Base-by-base conservation (phyloP, 2,888 invertebrate genomes). In the Ellobium chinense region DNA sequence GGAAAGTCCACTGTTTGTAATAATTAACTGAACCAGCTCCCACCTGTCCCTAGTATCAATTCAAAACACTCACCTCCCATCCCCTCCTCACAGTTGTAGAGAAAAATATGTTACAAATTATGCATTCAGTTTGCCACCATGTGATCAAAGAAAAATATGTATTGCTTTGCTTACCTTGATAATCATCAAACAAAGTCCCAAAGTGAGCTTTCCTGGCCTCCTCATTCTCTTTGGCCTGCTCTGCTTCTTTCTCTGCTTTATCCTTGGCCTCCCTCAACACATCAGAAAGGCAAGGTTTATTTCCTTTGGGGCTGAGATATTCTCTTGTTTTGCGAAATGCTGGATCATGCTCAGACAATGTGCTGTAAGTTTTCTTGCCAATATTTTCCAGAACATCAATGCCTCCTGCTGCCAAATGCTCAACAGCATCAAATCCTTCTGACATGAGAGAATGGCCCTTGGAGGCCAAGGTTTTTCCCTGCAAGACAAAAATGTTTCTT, bases 291-390 rank as follows among this genome's bases (percentile, higher is more conserved):
- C 90, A 93, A 0, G 91, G 91, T 76, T 91, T 90, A 58, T 91
- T 85, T 46, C 85, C 85, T 66, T 87, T 83, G 14, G 88, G 88
- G 63, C 85, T 86, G 3, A 96, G 94, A 88, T 96, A 94, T 58
- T 96, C 93, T 90, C 96, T 96, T 89, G 96, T 96, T 58, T 86
- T 87, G 86, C 96, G 96, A 24, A 97, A 93, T 0, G 97, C 96
- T 0, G 97, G 97, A 93, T 98, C 98, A 37, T 97, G 97, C 81
- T 98, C 97, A 92, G 97, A 97, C 0, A 98, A 93, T 0, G 97
- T 97, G 91, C 97, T 96, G 96, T 98, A 97, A 0, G 98, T 98
- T 92, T 98, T 98, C 92, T 98, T 98, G 9, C 98, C 98, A 85
- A 98, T 96, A 0, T 96, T 96, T 93, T 98, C 98, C 68, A 98